Percentiles rank a stretch among this genome's conserved stretches.
phyloP scores from a whole-genome alignment of 2,113 vertebrate genomes.

The Tachysurus vachellii region DNA sequence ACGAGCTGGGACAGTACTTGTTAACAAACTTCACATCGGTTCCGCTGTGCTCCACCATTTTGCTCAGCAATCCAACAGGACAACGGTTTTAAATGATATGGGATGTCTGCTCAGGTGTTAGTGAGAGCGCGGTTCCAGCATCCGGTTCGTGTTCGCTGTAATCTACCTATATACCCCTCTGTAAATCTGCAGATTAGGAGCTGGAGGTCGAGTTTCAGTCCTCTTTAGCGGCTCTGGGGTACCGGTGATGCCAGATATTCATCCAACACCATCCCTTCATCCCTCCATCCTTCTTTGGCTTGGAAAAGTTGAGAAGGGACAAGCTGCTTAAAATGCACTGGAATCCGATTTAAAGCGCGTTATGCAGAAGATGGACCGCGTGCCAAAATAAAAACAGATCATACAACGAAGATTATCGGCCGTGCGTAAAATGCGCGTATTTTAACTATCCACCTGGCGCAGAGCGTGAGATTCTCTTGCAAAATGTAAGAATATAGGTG shows the following conservation, averaged over 20 bases:
- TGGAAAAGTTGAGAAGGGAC: conserved; percentile 14
- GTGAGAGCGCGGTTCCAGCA: conserved; percentile 34
- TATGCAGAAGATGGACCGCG: neutral
- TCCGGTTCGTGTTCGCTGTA: conserved; percentile 14
- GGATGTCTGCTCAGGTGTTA: neutral
- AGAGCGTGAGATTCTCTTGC: neutral
- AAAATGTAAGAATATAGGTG: neutral
- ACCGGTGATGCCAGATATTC: conserved; percentile 61
- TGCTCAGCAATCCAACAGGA: neutral
- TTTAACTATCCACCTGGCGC: neutral
- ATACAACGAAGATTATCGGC: neutral
- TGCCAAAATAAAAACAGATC: neutral
- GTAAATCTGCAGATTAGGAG: conserved; percentile 58
- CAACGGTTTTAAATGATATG: neutral
- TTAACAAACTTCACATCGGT: conserved; percentile 71
- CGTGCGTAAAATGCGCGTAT: conserved; percentile 13
- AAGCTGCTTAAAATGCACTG: conserved; percentile 1
- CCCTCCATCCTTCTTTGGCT: conserved; percentile 34
- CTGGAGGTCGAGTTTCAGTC: conserved; percentile 66
- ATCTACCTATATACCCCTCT: conserved; percentile 34
- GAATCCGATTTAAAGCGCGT: conserved; percentile 32
- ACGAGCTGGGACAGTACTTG: conserved; percentile 66
- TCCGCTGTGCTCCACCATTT: conserved; percentile 70
- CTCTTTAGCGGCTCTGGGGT: conserved; percentile 49
- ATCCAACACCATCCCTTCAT: conserved; percentile 37